Evolutionary conservation across 2,113 vertebrate genomes (phyloP).

Genomic region (Pluvianellus socialis): DNA sequence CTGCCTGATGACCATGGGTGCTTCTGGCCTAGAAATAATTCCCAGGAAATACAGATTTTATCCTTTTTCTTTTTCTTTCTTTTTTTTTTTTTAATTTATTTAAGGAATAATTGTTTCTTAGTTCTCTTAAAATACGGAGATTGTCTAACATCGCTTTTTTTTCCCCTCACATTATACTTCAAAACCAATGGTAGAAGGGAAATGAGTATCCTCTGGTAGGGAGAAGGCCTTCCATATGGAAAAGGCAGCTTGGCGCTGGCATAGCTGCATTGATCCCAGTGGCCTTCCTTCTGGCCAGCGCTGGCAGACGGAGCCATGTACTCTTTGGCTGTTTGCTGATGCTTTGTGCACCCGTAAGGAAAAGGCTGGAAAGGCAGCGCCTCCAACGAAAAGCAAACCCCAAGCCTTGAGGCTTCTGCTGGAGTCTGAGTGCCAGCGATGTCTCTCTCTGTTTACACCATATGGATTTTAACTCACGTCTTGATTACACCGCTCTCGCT

Average conservation of each 20-base stretch:
- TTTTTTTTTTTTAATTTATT: neutral
- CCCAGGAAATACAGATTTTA: neutral
- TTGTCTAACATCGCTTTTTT: rapidly evolving
- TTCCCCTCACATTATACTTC: neutral
- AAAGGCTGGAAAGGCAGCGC: neutral
- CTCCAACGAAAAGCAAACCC: neutral
- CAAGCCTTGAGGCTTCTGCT: neutral
- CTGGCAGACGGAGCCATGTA: neutral
- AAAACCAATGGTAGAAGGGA: neutral
- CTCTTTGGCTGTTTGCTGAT: neutral
- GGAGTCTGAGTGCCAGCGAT: neutral
- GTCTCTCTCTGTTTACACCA: neutral
- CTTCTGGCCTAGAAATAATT: neutral
- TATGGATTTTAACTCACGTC: neutral
- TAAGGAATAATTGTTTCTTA: neutral
- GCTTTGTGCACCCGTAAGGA: neutral
- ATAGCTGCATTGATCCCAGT: neutral
- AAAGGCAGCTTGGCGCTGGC: neutral
- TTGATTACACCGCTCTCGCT: neutral
- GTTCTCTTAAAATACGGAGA: neutral
- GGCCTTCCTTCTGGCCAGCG: neutral
- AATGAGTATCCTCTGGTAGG: neutral
- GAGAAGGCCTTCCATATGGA: neutral
- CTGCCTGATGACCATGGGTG: neutral
- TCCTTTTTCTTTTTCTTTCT: neutral